Conservation (phyloP, 1,140 invertebrate genomes). For the Solenopsis invicta region DNA sequence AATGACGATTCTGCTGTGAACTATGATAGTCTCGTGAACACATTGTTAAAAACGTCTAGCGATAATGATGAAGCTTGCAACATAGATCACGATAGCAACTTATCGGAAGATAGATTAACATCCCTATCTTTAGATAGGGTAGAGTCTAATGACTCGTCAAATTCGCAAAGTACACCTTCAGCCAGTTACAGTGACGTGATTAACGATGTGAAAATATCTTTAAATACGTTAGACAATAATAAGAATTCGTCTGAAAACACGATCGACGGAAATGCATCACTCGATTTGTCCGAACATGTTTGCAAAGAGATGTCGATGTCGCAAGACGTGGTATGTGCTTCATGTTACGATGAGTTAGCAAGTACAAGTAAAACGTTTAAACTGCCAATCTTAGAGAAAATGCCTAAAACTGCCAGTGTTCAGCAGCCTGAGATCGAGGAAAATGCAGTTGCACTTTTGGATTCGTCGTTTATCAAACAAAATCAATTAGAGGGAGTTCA, state of each 20-base stretch:
- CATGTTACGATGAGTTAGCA: slow-evolving; percentile 61
- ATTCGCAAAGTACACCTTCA: slow-evolving; percentile 24
- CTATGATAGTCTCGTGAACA: not conserved
- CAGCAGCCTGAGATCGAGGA: slow-evolving; percentile 81
- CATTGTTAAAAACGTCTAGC: slow-evolving; percentile 33
- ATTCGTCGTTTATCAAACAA: slow-evolving; percentile 73
- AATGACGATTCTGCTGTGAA: not conserved
- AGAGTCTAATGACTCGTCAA: slow-evolving; percentile 25
- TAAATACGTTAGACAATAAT: slow-evolving; percentile 64
- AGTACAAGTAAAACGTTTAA: slow-evolving; percentile 80
- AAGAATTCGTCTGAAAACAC: slow-evolving; percentile 58
- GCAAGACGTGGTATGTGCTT: slow-evolving; percentile 30
- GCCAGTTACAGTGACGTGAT: slow-evolving; percentile 36
- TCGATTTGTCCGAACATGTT: slow-evolving; percentile 18
- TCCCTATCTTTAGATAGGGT: not conserved
- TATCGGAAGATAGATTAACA: not conserved
- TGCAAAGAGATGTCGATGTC: slow-evolving; percentile 50
- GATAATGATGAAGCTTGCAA: slow-evolving; percentile 23
- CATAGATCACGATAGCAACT: not conserved
- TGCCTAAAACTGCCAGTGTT: slow-evolving; percentile 80
- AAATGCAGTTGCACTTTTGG: slow-evolving; percentile 76
- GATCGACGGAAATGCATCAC: slow-evolving; percentile 27
- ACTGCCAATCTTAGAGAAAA: slow-evolving; percentile 83
- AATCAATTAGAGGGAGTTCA: slow-evolving; percentile 74
- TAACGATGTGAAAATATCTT: slow-evolving; percentile 31